Conservation (phyloP, 2,888 invertebrate genomes). For the Scaptomyza caliginosa region DNA sequence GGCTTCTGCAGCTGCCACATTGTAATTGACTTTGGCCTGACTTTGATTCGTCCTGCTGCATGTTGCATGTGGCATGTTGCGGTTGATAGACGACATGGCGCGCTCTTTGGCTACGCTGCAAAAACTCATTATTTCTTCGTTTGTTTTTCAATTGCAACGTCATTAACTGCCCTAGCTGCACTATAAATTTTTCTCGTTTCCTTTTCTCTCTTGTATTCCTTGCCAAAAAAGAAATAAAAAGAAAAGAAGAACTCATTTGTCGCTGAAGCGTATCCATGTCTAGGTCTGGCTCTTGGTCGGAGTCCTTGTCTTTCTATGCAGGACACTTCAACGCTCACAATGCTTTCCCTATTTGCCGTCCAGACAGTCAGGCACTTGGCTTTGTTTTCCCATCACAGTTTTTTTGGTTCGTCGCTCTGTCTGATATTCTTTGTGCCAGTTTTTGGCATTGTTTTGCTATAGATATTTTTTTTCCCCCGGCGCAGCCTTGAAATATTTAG, state of each 20-base stretch:
- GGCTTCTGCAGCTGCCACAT: constrained; percentile 52
- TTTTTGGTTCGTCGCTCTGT: constrained; percentile 22
- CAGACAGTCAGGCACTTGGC: constrained; percentile 70
- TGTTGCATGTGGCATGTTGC: constrained; percentile 52
- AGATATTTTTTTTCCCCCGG: constrained; percentile 18
- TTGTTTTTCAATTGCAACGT: constrained; percentile 76
- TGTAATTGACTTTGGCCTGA: constrained; percentile 63
- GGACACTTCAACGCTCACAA: constrained; percentile 66
- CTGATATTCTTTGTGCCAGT: constrained; percentile 46
- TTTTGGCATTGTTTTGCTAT: constrained; percentile 61
- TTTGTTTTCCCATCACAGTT: constrained; percentile 44
- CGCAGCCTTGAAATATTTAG: constrained; percentile 59
- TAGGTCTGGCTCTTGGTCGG: constrained; percentile 24
- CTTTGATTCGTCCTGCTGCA: constrained; percentile 47
- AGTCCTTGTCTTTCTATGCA: constrained; percentile 20
- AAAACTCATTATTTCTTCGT: constrained; percentile 75
- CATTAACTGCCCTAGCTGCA: constrained; percentile 66
- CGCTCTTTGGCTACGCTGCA: constrained; percentile 54
- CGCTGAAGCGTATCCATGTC: constrained; percentile 42
- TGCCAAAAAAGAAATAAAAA: too few relatives aligned
- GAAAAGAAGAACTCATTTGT: constrained; percentile 57
- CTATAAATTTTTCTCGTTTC: constrained; percentile 58
- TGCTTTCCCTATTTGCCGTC: constrained; percentile 36
- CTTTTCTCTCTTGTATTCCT: constrained; percentile 27
- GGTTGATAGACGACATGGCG: constrained; percentile 71